Evolutionary conservation across 64 coral and sea anemone genomes (phyloP).

Genomic region (Stichodactyla mertensii): DNA sequence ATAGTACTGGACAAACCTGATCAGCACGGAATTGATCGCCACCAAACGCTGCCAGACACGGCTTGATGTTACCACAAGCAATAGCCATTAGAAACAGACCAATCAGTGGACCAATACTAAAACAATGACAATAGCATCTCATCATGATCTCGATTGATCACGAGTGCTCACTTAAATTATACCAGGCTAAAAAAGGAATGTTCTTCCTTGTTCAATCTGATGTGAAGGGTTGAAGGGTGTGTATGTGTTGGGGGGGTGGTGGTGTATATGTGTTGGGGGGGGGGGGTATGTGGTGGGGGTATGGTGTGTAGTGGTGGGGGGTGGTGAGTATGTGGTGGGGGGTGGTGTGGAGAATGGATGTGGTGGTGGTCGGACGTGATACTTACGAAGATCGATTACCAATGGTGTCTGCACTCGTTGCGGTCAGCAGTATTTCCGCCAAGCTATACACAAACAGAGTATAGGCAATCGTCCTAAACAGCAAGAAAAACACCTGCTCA

Average conservation of each 20-base stretch:
- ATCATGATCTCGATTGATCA: too few relatives aligned
- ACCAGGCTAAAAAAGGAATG: too few relatives aligned
- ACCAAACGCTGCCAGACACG: conserved; percentile 84
- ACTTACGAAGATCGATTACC: conserved; percentile 82
- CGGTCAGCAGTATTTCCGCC: conserved; percentile 61
- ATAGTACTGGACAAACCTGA: conserved; percentile 26
- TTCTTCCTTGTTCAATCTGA: too few relatives aligned
- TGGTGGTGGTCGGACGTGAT: neutral
- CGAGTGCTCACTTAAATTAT: too few relatives aligned
- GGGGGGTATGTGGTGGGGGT: too few relatives aligned
- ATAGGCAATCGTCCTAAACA: conserved; percentile 74
- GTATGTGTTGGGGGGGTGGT: too few relatives aligned
- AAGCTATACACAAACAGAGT: conserved; percentile 79
- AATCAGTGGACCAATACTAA: conserved; percentile 69
- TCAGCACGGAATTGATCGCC: conserved; percentile 73
- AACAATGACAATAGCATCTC: neutral
- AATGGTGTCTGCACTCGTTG: conserved; percentile 61
- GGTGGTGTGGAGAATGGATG: too few relatives aligned
- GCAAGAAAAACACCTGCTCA: neutral
- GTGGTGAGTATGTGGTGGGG: too few relatives aligned
- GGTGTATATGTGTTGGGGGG: too few relatives aligned
- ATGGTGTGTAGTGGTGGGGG: too few relatives aligned
- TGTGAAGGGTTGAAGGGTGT: too few relatives aligned
- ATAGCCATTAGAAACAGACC: conserved; percentile 81
- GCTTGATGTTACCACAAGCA: conserved; percentile 88